phyloP scores from a whole-genome alignment of 1,140 invertebrate genomes.

The Samia ricini region DNA sequence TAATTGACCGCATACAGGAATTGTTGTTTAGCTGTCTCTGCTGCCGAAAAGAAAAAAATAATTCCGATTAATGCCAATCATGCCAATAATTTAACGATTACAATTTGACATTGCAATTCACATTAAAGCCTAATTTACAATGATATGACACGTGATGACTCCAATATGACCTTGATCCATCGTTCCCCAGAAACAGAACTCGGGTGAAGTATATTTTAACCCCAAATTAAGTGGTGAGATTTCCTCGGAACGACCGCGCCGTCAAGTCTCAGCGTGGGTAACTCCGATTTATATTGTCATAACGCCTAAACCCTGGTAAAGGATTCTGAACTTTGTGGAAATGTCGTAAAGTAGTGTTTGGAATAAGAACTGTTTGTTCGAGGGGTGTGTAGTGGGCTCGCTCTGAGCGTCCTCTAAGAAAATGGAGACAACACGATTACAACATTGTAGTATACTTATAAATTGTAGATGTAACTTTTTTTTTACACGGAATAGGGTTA shows the following conservation, averaged over 20 bases:
- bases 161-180: conserved; percentile 41
- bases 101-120: no score
- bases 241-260: conserved; percentile 50
- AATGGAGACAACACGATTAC: conserved; percentile 69
- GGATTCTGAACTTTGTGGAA: background rate
- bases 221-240: conserved; percentile 57
- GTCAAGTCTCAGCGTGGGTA: conserved; percentile 45
- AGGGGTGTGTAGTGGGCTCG: conserved; percentile 61
- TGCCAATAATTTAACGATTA: no score
- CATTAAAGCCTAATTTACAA: no score
- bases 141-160: background rate
- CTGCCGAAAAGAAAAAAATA: no score
- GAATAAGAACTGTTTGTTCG: background rate
- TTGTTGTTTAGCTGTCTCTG: no score
- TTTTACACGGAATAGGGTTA: background rate
- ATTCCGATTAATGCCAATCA: no score
- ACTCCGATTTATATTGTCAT: background rate
- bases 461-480: conserved; percentile 17
- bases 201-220: conserved; percentile 56
- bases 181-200: conserved; percentile 19
- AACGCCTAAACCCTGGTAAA: background rate
- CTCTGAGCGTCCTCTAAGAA: conserved; percentile 62
- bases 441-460: conserved; percentile 46
- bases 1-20: no score
- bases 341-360: background rate